Conservation (phyloP, 2,113 vertebrate species). For the Myotis lucifugus region DNA sequence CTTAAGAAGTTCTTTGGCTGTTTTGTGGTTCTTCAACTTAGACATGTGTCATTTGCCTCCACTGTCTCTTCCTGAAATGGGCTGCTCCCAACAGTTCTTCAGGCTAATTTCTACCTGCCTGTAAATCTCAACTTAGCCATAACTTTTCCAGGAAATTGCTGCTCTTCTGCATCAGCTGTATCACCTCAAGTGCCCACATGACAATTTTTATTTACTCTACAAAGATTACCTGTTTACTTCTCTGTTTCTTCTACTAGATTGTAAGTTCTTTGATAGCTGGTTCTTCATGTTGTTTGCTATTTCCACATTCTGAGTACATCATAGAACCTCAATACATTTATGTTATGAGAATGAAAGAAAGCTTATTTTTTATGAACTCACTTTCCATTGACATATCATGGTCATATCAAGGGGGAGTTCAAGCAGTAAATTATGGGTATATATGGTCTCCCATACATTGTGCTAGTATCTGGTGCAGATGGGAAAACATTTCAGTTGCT, state of each 20-base stretch:
- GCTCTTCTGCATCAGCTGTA: background rate
- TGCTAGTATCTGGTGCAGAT: background rate
- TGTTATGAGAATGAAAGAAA: background rate
- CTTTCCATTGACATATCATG: background rate
- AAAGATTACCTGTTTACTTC: background rate
- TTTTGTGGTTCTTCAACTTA: background rate
- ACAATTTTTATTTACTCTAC: background rate
- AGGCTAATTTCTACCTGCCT: background rate
- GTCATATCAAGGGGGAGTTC: background rate
- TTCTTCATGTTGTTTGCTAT: background rate
- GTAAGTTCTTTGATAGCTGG: background rate
- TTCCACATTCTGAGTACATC: background rate
- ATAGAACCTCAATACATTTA: background rate
- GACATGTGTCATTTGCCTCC: background rate
- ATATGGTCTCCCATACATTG: background rate
- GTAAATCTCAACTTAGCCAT: background rate
- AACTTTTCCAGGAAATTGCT: background rate
- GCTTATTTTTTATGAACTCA: conserved; percentile 38
- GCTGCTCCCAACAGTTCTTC: background rate
- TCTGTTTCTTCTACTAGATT: background rate
- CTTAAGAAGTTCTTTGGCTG: background rate
- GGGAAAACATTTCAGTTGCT: background rate
- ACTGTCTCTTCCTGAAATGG: background rate
- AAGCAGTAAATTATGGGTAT: background rate
- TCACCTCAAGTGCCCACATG: background rate